Percentiles rank a stretch among this genome's conserved stretches.
Conservation (phyloP, 2,888 invertebrate genomes). For the Sarcophaga rosellei region DNA sequence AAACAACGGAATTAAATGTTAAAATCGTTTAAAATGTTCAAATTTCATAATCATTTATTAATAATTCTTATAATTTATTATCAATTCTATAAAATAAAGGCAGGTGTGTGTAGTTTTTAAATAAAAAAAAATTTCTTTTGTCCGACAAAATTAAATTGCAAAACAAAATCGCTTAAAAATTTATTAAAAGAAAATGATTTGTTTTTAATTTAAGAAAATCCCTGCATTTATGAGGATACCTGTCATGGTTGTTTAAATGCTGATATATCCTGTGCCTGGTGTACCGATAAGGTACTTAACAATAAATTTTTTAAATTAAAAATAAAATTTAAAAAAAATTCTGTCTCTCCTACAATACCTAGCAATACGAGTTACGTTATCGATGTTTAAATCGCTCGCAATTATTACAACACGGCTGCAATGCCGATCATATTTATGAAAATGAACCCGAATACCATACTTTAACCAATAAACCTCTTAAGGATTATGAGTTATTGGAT, state of each 20-base stretch:
- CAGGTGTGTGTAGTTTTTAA: conserved; percentile 42
- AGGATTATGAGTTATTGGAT: conserved; percentile 78
- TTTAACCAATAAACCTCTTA: conserved; percentile 72
- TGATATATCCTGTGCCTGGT: conserved; percentile 79
- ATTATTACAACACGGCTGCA: conserved; percentile 74
- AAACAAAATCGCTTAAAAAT: neutral
- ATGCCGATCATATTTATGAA: conserved; percentile 73
- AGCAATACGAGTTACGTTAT: conserved; percentile 73
- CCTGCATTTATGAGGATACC: conserved; percentile 76
- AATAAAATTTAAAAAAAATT: conserved; percentile 19
- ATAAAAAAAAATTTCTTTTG: too few relatives aligned
- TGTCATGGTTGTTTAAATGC: conserved; percentile 77
- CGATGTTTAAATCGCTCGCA: conserved; percentile 76
- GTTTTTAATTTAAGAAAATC: conserved; percentile 71
- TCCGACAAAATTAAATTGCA: neutral
- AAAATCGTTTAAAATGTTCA: conserved; percentile 13
- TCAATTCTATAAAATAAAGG: conserved; percentile 7
- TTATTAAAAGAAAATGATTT: neutral
- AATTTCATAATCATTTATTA: neutral
- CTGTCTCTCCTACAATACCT: neutral
- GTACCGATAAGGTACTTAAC: conserved; percentile 78
- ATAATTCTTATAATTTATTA: conserved; percentile 17
- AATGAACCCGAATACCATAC: conserved; percentile 74
- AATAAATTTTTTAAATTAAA: neutral
- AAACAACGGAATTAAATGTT: neutral